Evolutionary conservation across 1,140 invertebrate genomes (phyloP).

Genomic region (Aleiodes sp.): DNA sequence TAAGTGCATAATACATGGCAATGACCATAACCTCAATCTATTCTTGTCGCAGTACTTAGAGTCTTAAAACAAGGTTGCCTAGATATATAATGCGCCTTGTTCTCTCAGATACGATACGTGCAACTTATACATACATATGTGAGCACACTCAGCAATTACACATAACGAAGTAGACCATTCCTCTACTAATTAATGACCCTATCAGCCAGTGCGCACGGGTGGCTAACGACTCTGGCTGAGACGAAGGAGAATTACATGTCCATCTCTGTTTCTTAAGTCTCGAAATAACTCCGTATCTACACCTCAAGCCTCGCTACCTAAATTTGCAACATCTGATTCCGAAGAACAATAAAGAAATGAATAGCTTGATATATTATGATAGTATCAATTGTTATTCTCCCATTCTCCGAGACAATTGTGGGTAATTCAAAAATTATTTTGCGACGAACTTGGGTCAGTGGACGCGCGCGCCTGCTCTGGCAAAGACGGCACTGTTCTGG

Average conservation of each 20-base stretch:
- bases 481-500: constrained; percentile 45
- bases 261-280: background rate
- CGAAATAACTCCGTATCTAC: constrained; percentile 1
- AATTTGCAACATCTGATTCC: background rate
- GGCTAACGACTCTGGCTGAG: constrained; percentile 22
- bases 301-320: background rate
- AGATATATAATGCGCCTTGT: constrained; percentile 12
- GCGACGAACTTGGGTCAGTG: constrained; percentile 7
- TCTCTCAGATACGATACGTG: background rate
- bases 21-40: constrained; percentile 29
- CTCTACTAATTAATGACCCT: constrained; percentile 46
- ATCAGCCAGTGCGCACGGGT: constrained; percentile 31
- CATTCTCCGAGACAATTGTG: no score
- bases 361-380: no score
- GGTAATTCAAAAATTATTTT: background rate
- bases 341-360: background rate
- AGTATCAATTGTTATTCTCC: no score
- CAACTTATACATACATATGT: background rate
- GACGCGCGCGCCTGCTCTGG: constrained; percentile 2
- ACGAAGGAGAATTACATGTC: background rate
- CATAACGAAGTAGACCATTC: constrained; percentile 47
- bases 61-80: constrained; percentile 5
- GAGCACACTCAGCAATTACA: constrained; percentile 44
- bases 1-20: constrained; percentile 17
- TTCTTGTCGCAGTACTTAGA: constrained; percentile 10